Base-by-base conservation (phyloP, 2,888 invertebrate species). In the Halocaridina rubra region DNA sequence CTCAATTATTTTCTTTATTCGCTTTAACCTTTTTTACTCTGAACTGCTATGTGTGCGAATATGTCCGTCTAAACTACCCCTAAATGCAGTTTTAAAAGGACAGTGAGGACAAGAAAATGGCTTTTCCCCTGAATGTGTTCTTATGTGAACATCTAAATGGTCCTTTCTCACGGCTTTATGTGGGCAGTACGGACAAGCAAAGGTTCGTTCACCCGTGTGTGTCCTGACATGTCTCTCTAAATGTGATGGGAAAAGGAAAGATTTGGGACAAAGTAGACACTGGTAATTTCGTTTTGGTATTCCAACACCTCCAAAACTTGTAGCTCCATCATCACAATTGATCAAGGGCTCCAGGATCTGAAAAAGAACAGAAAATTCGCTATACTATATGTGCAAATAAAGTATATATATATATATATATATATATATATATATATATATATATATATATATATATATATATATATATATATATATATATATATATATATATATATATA, bases 101-200 rank as follows among this genome's bases (percentile, higher is more conserved):
- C 86, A 86, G 33, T 84, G 84, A 3, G 77, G 71, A 24, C 86
- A 86, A 5, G 80, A 76, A 69, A 86, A 86, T 53, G 82, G 79
- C 22, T 86, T 86, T 33, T 84, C 82, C 27, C 86, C 84, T n/a
- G 86, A 82, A 53, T 86, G 86, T n/a, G 82, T 86, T 7, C 82
- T 74, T 10, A 86, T 76, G 64, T 86, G 86, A n/a, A 84, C 84
- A 22, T 84, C 84, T 4, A 84, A 74, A 29, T 84, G 84, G 33
- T 84, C 84, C 57, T 84, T 84, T 16, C 84, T 64, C 19, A 75
- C 78, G 4, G 84, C 79, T 13, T 74, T 71, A 67, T 84, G 84
- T 0, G 84, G 78, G 61, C 84, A 84, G 67, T 84, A 79, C 5
- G 84, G 84, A 24, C 84, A 84, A 19, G 84, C 84, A 27, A 84